Conservation (phyloP, 2,797 vertebrate species). For the Lepidocolaptes lacrymiger region DNA sequence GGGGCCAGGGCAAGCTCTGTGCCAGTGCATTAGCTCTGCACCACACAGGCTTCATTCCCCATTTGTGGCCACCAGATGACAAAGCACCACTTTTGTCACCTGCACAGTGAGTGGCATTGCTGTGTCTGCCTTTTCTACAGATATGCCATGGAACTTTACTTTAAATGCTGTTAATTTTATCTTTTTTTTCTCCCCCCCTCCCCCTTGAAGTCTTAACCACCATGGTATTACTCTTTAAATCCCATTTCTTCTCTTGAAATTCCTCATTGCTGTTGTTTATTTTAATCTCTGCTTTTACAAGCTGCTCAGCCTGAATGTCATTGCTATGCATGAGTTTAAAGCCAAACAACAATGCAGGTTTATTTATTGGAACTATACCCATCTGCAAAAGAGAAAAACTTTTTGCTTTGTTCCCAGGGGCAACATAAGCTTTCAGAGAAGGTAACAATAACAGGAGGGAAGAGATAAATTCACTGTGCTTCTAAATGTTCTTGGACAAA, state of each 20-base stretch:
- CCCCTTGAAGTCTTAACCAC: background rate
- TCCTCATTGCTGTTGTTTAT: background rate
- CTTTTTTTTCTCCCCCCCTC: background rate
- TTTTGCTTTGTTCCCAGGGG: background rate
- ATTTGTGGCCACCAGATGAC: background rate
- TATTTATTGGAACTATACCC: background rate
- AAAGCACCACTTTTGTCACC: background rate
- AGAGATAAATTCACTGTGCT: background rate
- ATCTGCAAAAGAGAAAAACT: background rate
- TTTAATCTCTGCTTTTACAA: background rate
- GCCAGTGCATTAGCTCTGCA: background rate
- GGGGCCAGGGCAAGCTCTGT: background rate
- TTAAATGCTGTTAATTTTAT: background rate
- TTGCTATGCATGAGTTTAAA: background rate
- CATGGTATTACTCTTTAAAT: background rate
- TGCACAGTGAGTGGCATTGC: background rate
- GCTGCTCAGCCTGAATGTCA: background rate
- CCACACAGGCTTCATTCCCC: background rate
- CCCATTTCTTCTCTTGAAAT: background rate
- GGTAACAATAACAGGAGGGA: background rate
- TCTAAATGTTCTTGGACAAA: background rate
- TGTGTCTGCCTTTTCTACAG: background rate
- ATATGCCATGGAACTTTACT: background rate
- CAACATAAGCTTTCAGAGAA: background rate
- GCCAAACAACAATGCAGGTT: background rate